Evolutionary conservation across 1,140 invertebrate species (phyloP), one percentile per base, ranked within the genome.

Genomic region (Watersipora subatra): DNA sequence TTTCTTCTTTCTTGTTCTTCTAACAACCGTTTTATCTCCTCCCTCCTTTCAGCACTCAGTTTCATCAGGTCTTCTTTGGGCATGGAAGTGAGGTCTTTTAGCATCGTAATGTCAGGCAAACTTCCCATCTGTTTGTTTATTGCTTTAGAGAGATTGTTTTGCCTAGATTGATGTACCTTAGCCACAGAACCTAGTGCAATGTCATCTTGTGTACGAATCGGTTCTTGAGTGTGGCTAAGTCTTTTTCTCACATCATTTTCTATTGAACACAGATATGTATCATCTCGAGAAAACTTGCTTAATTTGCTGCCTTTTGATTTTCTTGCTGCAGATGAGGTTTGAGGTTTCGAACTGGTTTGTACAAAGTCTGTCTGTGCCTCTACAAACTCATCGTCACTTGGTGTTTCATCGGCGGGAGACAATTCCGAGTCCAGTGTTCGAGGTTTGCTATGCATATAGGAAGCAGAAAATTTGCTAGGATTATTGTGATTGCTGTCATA

Each of bases 41-140:
- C 93, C 66, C 96, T 85, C 64, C 94, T 86, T 67, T 91, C 89
- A 64, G 90, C 92, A 70, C 93, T 92, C 70, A 99, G 84, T 19
- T 88, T 86, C 62, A 92, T 93, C 2, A 94, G 92, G 82, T 99
- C 93, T 82, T 97, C 93, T 63, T 95, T 85, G 17, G 91, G 89
- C 87, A 97, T 91, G 34, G 88, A 85, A 65, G 86, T 86, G 2
- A 87, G 86, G 66, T 87, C 67, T 62, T 63, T 24, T 64, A 78
- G 71, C 46, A 68, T 62, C 87, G 89, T 74, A 89, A 83, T 89
- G 80, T 98, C 93, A 22, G 95, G 95, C 81, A 99, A 84, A 72
- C 93, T 82, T 25, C 82, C 82, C 28, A 75, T 72, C 22, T 78
- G 73, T 17, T 66, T 72, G 25, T 70, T 68, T 12, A 62, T 29